Base-by-base conservation (phyloP, 1,140 invertebrate species). In the Meteorus sp. region DNA sequence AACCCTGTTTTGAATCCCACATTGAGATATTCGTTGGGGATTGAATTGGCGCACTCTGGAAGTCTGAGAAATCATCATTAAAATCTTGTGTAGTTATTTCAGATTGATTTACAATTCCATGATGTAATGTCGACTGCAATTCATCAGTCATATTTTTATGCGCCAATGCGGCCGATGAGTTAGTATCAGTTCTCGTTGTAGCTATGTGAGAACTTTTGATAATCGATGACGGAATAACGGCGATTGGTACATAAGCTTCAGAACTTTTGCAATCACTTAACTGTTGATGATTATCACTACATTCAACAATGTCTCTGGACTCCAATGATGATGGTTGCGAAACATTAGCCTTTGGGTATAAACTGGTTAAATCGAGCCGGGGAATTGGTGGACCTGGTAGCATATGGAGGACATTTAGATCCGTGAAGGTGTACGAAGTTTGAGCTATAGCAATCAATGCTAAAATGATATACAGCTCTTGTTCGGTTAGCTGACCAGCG, bases 401-500 rank as follows among this genome's bases (percentile, higher is more conserved):
- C 48, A 81, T 69, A 39, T 80, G 73, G 19, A 86, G 68, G 54
- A 85, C 77, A 41, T 81, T 78, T 8, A 84, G 52, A 50, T 75
- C 80, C 35, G 78, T 81, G 51, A 84, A 81, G 3, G 76, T 74
- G 56, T 82, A 81, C 3, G 84, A 85, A 52, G 80, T 83, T 76
- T 89, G 87, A 20, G 85, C 84, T 0, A 88, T 71, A 11, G 84
- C 85, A 20, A 88, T 83, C 3, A 89, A 69, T 13, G 85, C 85
- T 39, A 88, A 71, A 20, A 85, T 75, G 2, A 85, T 71, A 62
- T 85, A 86, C 2, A 88, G 71, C 66, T 88, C 86, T 61, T 83
- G 75, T 57, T 83, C 81, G 0, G 81, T 84, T n/a, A 88, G 74
- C 39, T 83, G 78, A 4, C 86, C 86, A 13, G 85, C 82, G 22